Evolutionary conservation across 2,888 invertebrate species (phyloP).

Genomic region (Argyresthia goedartella): DNA sequence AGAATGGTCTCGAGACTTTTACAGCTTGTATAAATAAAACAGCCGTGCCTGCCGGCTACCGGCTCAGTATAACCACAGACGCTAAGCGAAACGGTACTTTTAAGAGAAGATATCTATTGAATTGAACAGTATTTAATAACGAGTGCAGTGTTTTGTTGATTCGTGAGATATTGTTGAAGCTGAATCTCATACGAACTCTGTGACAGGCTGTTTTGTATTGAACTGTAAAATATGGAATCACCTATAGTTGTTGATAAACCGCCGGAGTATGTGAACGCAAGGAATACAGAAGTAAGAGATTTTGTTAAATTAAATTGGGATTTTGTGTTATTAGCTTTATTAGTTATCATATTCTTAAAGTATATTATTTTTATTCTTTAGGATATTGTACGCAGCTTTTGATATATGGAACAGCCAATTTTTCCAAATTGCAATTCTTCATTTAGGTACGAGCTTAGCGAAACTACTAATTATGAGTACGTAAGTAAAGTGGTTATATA

Average conservation of each 20-base stretch:
- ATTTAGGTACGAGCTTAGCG: neutral
- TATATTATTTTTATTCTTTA: neutral
- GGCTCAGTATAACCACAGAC: constrained; percentile 46
- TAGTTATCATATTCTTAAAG: no score
- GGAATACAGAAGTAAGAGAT: constrained; percentile 58
- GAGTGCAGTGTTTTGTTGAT: neutral
- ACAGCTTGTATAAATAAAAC: constrained; percentile 45
- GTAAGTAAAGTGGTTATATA: no score
- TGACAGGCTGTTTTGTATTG: constrained; percentile 8
- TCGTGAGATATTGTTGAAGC: constrained; percentile 1
- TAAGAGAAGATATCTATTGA: neutral
- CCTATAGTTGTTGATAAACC: constrained; percentile 74
- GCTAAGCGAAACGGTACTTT: constrained; percentile 27
- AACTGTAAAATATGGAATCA: constrained; percentile 62
- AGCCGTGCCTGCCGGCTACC: constrained; percentile 20
- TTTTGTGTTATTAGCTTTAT: neutral
- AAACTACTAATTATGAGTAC: no score
- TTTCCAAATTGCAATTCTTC: neutral
- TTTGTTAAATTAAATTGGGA: neutral
- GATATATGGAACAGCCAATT: neutral
- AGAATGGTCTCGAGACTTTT: constrained; percentile 27
- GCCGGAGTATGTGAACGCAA: constrained; percentile 64
- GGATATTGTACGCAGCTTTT: neutral
- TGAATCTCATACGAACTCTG: constrained; percentile 34
- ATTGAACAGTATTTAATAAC: neutral